Evolutionary conservation across 2,113 vertebrate species (phyloP).

Genomic region (Anoura caudifer): DNA sequence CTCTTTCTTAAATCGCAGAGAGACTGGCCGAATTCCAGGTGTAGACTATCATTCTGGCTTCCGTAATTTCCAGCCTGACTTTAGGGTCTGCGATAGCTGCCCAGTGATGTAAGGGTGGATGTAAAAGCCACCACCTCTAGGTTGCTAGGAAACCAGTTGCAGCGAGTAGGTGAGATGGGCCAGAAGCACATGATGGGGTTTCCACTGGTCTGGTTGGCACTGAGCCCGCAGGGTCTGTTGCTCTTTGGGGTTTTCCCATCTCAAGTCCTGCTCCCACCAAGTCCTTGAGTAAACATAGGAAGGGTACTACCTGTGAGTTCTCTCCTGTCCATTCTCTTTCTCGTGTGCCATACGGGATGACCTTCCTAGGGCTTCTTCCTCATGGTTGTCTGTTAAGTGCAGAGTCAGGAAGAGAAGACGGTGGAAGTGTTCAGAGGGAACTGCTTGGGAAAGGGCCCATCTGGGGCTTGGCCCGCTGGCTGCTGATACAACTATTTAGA

Average conservation of each 20-base stretch:
- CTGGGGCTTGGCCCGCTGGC: neutral
- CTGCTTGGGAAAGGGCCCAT: slow-evolving; percentile 45
- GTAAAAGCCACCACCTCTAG: neutral
- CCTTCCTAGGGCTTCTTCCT: neutral
- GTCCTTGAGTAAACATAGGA: neutral
- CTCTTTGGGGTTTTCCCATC: slow-evolving; percentile 13
- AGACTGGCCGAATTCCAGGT: neutral
- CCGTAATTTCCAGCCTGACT: neutral
- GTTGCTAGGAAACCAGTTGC: fast-evolving
- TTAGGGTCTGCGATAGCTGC: neutral
- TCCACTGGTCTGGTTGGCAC: neutral
- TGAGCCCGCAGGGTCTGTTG: neutral
- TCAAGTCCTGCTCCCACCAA: neutral
- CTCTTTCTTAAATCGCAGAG: neutral
- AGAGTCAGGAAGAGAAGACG: slow-evolving; percentile 64
- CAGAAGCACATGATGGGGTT: fast-evolving
- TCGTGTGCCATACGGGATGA: neutral
- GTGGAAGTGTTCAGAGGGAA: slow-evolving; percentile 45
- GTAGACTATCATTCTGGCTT: neutral
- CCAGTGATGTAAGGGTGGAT: neutral
- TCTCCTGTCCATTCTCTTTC: neutral
- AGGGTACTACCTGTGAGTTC: fast-evolving
- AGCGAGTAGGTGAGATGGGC: neutral
- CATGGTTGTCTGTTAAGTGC: neutral
- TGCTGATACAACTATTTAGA: slow-evolving; percentile 8